Percentiles rank a stretch among this genome's conserved stretches.
These are phyloP conservation scores for Coturnix japonica DNA, from an alignment of 2,113 vertebrate species.

Conservation along the genomic window DNA sequence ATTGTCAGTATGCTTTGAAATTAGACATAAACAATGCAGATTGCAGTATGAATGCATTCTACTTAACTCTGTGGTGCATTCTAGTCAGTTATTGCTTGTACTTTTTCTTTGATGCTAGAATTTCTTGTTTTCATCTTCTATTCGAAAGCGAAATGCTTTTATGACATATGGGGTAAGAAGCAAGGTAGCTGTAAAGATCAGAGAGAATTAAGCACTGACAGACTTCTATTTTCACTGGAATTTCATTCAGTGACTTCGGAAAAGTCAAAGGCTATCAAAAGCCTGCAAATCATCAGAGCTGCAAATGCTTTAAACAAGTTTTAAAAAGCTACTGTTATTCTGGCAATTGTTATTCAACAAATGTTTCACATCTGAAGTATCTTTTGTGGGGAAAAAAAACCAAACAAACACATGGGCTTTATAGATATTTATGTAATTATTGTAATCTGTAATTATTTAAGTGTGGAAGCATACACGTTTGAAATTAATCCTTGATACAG, in stretches of 20 bases:
- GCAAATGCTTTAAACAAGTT: neutral
- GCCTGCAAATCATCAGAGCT: neutral
- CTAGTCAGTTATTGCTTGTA: neutral
- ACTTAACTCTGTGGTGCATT: neutral
- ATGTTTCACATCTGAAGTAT: neutral
- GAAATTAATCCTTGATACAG: neutral
- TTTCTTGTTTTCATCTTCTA: neutral
- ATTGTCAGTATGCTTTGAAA: neutral
- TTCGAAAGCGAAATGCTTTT: neutral
- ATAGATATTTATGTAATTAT: neutral
- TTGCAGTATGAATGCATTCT: neutral
- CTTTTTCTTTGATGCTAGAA: neutral
- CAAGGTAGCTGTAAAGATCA: neutral
- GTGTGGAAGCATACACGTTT: fast-evolving
- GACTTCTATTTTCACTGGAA: neutral
- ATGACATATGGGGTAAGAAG: neutral
- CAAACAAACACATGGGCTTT: neutral
- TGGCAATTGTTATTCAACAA: neutral
- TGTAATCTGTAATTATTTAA: neutral
- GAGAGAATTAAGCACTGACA: neutral
- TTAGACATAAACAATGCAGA: neutral
- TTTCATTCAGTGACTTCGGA: neutral
- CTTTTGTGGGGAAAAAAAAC: neutral
- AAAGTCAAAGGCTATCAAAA: neutral
- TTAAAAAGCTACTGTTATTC: neutral